A percentile compares a stretch with the other conserved stretches of the same genome.
Evolutionary conservation across 2,797 vertebrate genomes (phyloP).

Genomic region (Natrix natrix): DNA sequence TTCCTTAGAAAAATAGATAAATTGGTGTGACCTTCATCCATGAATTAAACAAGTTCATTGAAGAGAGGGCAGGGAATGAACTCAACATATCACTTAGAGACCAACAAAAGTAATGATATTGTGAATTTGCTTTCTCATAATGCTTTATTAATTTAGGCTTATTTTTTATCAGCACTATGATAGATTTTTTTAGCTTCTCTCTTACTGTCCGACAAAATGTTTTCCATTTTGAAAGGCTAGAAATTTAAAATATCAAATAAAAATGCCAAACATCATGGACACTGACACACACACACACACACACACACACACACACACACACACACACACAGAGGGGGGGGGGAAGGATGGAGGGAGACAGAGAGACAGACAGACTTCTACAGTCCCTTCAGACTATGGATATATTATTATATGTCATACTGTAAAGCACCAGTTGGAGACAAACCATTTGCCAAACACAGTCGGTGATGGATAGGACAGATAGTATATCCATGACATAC

Average conservation of each 20-base stretch:
- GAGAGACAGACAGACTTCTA: background rate
- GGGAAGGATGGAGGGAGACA: too few relatives aligned
- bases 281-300: background rate
- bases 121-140: background rate
- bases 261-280: background rate
- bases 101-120: background rate
- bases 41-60: background rate
- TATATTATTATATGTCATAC: background rate
- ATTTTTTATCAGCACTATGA: background rate
- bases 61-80: background rate
- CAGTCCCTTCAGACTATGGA: background rate
- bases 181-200: background rate
- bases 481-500: background rate
- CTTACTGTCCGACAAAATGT: background rate
- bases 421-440: background rate
- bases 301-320: too few relatives aligned
- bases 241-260: background rate
- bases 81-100: background rate
- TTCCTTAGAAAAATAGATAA: background rate
- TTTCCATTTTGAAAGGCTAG: background rate
- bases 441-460: background rate
- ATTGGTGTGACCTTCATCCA: background rate
- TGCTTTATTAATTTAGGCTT: background rate
- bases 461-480: background rate
- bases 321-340: too few relatives aligned